A percentile compares a stretch with the other conserved stretches of the same genome.
Conservation (phyloP, 2,113 vertebrate species). For the Tragulus kanchil region DNA sequence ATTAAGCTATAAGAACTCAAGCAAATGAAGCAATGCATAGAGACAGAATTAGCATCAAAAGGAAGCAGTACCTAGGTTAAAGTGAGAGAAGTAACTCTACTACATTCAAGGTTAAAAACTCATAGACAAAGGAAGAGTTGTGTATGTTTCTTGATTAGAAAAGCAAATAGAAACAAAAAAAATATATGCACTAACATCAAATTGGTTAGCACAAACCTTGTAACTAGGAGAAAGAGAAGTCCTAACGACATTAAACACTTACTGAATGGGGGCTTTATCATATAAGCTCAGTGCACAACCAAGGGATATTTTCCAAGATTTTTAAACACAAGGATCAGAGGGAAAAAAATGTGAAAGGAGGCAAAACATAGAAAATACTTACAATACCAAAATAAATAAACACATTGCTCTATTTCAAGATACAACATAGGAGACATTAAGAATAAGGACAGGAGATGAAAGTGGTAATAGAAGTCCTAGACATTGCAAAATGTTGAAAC, state of each 20-base stretch:
- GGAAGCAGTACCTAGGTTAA: background rate
- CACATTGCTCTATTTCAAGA: constrained; percentile 54
- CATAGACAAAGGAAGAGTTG: constrained; percentile 10
- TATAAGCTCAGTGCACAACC: constrained; percentile 42
- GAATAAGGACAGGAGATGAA: constrained; percentile 22
- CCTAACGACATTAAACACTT: constrained; percentile 2
- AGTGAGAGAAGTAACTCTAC: constrained; percentile 34
- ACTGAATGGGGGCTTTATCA: background rate
- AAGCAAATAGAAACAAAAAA: constrained; percentile 52
- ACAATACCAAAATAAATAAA: constrained; percentile 63
- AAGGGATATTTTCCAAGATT: constrained; percentile 38
- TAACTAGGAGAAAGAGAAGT: constrained; percentile 11
- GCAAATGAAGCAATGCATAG: background rate
- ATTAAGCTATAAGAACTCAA: constrained; percentile 22
- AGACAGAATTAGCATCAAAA: constrained; percentile 2
- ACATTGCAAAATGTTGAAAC: constrained; percentile 3
- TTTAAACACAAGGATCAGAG: constrained; percentile 67
- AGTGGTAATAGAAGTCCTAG: background rate
- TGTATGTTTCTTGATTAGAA: constrained; percentile 47
- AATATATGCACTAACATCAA: background rate
- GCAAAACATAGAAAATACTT: constrained; percentile 45
- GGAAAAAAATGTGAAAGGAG: constrained; percentile 61
- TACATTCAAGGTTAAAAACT: constrained; percentile 47
- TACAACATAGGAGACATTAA: background rate
- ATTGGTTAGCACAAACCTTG: constrained; percentile 8